A percentile compares a stretch with the other conserved stretches of the same genome.
phyloP scores from a whole-genome alignment of 2,113 vertebrate genomes.

The Proterorhinus semilunaris region DNA sequence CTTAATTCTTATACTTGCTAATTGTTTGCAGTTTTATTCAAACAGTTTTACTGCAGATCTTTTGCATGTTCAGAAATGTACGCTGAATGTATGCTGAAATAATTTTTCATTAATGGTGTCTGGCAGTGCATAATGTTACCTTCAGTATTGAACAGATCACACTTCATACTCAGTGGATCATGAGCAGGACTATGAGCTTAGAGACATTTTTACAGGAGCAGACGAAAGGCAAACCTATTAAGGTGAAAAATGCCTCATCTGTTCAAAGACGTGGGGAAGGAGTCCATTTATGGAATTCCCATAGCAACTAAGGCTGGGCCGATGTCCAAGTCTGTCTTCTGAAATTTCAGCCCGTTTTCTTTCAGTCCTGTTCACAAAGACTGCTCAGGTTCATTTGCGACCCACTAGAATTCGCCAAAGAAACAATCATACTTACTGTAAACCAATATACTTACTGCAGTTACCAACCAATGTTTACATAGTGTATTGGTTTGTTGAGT shows the following conservation, averaged over 20 bases:
- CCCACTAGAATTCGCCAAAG: no score
- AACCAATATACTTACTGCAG: no score
- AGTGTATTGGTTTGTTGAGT: no score
- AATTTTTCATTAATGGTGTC: not conserved
- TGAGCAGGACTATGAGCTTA: slow-evolving; percentile 8
- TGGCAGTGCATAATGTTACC: not conserved
- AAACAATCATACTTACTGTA: no score
- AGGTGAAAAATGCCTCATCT: slow-evolving; percentile 17
- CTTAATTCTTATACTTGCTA: no score
- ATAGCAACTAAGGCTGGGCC: not conserved
- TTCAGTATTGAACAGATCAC: no score
- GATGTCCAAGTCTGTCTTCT: not conserved
- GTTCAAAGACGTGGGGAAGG: slow-evolving; percentile 3
- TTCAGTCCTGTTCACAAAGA: not conserved
- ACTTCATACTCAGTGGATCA: slow-evolving; percentile 12
- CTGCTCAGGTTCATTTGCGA: no score
- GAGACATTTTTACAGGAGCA: slow-evolving; percentile 10
- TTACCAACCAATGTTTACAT: no score
- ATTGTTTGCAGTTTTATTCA: no score
- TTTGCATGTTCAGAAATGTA: no score
- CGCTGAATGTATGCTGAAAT: no score
- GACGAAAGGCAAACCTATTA: slow-evolving; percentile 21
- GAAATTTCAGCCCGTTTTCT: not conserved
- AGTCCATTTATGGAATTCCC: slow-evolving; percentile 25
- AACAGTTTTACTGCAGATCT: no score